These are phyloP conservation scores for Prionailurus viverrinus DNA, from an alignment of 2,113 vertebrate genomes.

Conservation along the genomic window DNA sequence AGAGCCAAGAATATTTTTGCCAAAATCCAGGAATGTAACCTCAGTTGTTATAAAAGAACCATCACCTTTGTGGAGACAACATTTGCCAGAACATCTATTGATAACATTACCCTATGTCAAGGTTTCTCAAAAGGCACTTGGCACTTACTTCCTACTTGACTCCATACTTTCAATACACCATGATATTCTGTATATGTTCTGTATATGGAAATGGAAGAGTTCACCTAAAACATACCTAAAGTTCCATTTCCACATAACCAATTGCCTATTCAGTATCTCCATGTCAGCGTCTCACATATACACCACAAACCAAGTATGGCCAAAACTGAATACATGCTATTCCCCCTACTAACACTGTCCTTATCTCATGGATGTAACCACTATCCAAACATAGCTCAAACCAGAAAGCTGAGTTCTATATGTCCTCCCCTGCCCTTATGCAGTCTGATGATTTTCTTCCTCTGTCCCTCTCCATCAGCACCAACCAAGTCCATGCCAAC, in stretches of 20 bases:
- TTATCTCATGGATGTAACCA: background rate
- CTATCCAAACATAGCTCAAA: background rate
- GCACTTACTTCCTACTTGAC: background rate
- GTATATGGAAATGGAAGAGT: conserved; percentile 4
- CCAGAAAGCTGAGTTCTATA: background rate
- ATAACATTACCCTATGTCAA: background rate
- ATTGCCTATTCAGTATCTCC: background rate
- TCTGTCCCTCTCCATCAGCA: background rate
- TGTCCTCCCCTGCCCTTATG: background rate
- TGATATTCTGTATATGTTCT: background rate
- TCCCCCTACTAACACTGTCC: background rate
- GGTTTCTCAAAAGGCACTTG: background rate
- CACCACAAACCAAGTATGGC: background rate
- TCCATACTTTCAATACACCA: background rate
- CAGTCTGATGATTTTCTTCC: background rate
- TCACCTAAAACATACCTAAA: background rate
- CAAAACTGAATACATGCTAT: background rate
- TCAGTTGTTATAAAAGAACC: background rate
- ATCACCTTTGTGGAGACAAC: background rate
- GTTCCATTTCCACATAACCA: background rate
- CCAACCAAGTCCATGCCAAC: background rate
- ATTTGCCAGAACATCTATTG: background rate
- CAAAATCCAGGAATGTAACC: background rate
- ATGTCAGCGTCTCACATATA: background rate
- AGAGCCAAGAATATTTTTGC: conserved; percentile 53